Evolutionary conservation across 2,888 invertebrate genomes (phyloP), one percentile per base, ranked within the genome.

Genomic region (Euplagia quadripunctaria): DNA sequence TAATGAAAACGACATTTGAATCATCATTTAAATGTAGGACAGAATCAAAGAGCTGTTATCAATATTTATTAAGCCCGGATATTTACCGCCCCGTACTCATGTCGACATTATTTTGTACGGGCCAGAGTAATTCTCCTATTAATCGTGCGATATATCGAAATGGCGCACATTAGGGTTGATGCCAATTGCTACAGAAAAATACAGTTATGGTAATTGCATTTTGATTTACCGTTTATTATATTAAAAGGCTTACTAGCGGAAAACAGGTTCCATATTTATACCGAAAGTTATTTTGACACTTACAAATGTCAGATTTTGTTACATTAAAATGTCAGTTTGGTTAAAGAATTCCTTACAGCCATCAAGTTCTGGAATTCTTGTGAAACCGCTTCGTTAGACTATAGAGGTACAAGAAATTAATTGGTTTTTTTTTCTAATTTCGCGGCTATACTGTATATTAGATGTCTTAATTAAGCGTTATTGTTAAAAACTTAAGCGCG

Each of bases 81-180:
- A 79, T 81, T 81, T 75, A 42, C 67, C 49, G 46, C 17, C 42
- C 72, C 16, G 43, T 16, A 68, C 52, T 74, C 71, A 68, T 75
- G 70, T 69, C 46, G 58, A 71, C 73, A 75, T 81, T 78, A 81
- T 83, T 81, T 79, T 71, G 77, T 70, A 68, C 70, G 51, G 76
- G 75, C 81, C 73, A 75, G 12, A 42, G 81, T 86, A 87, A 88
- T 86, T 83, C 80, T 74, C 70, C 79, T 81, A 85, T 88, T 86
- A 85, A 82, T 83, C 80, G 72, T 70, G 79, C 82, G 82, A 83
- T 82, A 86, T 84, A 86, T 77, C 66, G 76, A 74, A 87, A 86
- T 80, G 83, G 82, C 77, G 78, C 77, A 71, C 77, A 79, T 81
- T 77, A 68, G 73, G 77, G 72, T 66, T 61, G 79, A 55, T 66